Base-by-base conservation (phyloP, 2,888 invertebrate species). In the Eupelmus urozonus region DNA sequence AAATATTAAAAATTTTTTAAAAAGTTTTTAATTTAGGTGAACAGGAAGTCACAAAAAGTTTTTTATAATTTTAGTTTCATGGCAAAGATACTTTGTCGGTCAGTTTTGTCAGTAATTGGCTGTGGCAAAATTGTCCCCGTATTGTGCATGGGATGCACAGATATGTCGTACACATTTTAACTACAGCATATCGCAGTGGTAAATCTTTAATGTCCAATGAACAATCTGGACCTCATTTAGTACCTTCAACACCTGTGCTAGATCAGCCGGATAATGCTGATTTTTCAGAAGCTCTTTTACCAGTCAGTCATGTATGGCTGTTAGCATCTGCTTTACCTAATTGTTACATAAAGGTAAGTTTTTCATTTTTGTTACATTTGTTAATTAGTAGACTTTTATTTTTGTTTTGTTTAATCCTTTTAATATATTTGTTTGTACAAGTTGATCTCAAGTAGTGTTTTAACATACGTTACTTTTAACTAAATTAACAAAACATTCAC, bases 81-180 rank as follows among this genome's bases (percentile, higher is more conserved):
- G 93, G 93, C 34, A 95, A 96, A 88, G 93, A 93, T 78, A 91
- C 92, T 63, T 92, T 96, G 82, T 95, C 95, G 67, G 91, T 93
- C 25, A 94, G 94, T 78, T 96, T 93, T 87, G 94, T 96, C 77
- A 93, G 94, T 69, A 95, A 96, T 87, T 97, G 96, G 96, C 91
- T 96, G 27, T 93, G 93, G 84, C 93, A 94, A 81, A 94, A 97
- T 90, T 94, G 95, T 79, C 95, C 95, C 53, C 91, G 96, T 57
- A 91, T 96, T 55, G 92, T 96, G 55, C 91, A 94, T 75, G 94
- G 96, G 2, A 91, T 96, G 27, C 96, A 97, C 88, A 93, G 94
- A 88, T 95, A 92, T 83, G 90, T 92, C 20, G 91, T 93, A 9
- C 93, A 93, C 83, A 91, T 92, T 29, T 86, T 93, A 67, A 92